Evolutionary conservation across 2,888 invertebrate genomes (phyloP).

Genomic region (Acanthosoma haemorrhoidale): DNA sequence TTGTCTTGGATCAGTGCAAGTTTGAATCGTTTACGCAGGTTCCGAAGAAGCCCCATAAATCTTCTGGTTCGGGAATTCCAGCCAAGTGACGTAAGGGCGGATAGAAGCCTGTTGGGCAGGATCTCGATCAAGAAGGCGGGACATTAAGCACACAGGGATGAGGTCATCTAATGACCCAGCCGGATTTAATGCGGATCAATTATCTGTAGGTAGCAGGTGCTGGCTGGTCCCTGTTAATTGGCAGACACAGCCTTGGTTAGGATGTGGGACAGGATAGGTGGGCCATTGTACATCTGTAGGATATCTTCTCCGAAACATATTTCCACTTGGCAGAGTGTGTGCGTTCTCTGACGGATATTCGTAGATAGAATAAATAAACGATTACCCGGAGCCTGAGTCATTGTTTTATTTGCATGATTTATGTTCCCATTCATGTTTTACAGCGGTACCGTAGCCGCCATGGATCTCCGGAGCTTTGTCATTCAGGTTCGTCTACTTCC

Average conservation of each 20-base stretch:
- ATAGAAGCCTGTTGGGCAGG: no score
- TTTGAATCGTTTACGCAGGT: no score
- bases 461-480: neutral
- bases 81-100: no score
- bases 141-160: no score
- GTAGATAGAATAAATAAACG: neutral
- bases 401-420: conserved; percentile 12
- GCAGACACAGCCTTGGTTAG: neutral
- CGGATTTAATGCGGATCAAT: neutral
- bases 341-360: neutral
- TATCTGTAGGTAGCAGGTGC: neutral
- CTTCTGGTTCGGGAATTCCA: no score
- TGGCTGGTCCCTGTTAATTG: neutral
- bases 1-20: no score
- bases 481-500: no score
- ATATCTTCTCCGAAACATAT: neutral
- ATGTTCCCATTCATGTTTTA: neutral
- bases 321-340: neutral
- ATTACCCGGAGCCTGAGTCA: neutral
- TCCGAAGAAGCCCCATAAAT: no score
- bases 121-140: no score
- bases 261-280: neutral
- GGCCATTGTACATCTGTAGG: neutral
- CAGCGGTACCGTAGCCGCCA: neutral
- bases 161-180: no score